Base-by-base conservation (phyloP, 2,113 vertebrate species). In the Hypanus sabinus region DNA sequence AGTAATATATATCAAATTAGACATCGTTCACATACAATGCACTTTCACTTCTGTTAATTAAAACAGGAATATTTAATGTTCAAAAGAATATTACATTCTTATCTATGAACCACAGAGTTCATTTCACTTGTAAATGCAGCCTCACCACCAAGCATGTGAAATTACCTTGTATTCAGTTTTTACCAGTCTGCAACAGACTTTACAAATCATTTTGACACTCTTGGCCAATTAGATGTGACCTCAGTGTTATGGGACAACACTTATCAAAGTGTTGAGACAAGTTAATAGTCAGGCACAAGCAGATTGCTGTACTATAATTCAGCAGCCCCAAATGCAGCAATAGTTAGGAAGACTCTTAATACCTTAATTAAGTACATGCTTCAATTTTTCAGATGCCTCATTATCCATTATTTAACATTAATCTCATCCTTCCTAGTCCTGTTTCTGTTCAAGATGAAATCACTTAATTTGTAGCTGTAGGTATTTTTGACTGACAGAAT, bases 201-300 rank as follows among this genome's bases (percentile, higher is more conserved):
- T 88, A 88, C 85, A 88, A 88, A 88, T 88, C 85, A 88, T 88
- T 60, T 65, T 65, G 85, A 88, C 60, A 5, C 14, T 33, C 57
- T 88, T 88, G 85, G 65, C 60, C 85, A 88, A 33, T 88, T 88
- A 88, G 85, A 88, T 30, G 30, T 88, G 85, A 65, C 85, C 85
- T 88, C 57, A n/a, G 62, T 88, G 11, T 62, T 62, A 18, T n/a
- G 85, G 85, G 85, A 87, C 14, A 60, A 18, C 57, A 65, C 14
- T 88, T 62, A 65, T 65, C 85, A 88, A 55, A 55, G 5, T 57
- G 57, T 62, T n/a, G 57, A 62, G 57, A 62, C 57, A 65, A 33
- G 57, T 60, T 88, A 33, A 65, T 88, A 88, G 57, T 65, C 85
- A 65, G 30, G 60, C n/a, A 88, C 14, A 88, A 30, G 85, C 27